These are phyloP conservation scores for Leuctra nigra DNA, from an alignment of 2,888 invertebrate species.

Conservation along the genomic window DNA sequence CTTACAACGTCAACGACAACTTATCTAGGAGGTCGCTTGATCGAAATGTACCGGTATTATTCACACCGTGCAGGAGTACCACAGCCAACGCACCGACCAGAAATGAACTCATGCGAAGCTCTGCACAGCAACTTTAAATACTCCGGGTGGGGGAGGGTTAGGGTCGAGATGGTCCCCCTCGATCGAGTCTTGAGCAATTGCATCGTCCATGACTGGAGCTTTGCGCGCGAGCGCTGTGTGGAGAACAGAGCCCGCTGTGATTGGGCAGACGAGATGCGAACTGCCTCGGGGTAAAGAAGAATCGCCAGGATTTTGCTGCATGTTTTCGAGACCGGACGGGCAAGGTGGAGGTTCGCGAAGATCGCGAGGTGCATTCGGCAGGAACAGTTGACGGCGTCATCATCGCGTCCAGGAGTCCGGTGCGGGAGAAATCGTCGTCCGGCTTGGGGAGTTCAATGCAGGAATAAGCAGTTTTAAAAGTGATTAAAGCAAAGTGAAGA, in stretches of 20 bases:
- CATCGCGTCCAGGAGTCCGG: not conserved
- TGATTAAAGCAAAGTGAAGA: no score
- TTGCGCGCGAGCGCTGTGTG: constrained; percentile 44
- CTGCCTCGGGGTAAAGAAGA: constrained; percentile 39
- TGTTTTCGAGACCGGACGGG: constrained; percentile 24
- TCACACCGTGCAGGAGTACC: constrained; percentile 12
- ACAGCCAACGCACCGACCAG: constrained; percentile 43
- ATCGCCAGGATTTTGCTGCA: constrained; percentile 37
- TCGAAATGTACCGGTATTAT: constrained; percentile 13
- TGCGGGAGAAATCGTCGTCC: no score
- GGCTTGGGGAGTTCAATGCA: constrained; percentile 4
- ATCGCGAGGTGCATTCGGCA: constrained; percentile 7
- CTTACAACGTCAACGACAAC: constrained; percentile 9
- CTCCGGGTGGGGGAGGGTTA: constrained; percentile 51
- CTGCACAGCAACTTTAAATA: constrained; percentile 54
- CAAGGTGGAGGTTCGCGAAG: constrained; percentile 38
- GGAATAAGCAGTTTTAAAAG: no score
- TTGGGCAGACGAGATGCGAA: constrained; percentile 4
- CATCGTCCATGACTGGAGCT: constrained; percentile 45
- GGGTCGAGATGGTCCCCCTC: constrained; percentile 53
- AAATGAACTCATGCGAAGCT: constrained; percentile 54
- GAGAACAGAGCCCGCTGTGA: not conserved
- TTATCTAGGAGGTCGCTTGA: constrained; percentile 1
- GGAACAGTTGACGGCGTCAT: not conserved
- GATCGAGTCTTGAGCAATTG: constrained; percentile 42